These are phyloP conservation scores for Bombyx mandarina DNA, from an alignment of 1,140 invertebrate species.

Conservation along the genomic window DNA sequence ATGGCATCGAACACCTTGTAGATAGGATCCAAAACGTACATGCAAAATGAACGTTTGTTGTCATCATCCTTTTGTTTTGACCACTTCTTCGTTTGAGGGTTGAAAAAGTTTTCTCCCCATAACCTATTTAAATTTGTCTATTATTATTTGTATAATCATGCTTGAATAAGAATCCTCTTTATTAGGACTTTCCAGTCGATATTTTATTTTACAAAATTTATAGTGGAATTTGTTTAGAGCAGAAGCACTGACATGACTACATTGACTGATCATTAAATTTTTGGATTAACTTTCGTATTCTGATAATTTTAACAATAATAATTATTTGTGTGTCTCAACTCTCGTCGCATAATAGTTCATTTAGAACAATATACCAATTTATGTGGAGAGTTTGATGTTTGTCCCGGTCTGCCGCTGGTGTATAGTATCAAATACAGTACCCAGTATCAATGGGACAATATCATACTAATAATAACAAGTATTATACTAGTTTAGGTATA, in stretches of 20 bases:
- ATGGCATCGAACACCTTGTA: conserved; percentile 98
- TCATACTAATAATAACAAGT: not conserved
- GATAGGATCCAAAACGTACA: conserved; percentile 99
- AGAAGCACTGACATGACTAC: no score
- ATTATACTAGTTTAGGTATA: not conserved
- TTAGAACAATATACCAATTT: conserved; percentile 30
- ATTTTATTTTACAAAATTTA: no score
- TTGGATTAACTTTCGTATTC: no score
- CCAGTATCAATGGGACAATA: conserved; percentile 61
- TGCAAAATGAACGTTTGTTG: conserved; percentile 97
- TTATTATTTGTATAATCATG: not conserved
- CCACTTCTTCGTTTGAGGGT: conserved; percentile 98
- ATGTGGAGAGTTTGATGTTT: conserved; percentile 32
- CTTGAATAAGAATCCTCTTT: no score
- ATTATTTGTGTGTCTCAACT: conserved; percentile 35
- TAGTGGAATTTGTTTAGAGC: no score
- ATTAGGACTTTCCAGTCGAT: no score
- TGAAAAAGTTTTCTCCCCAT: conserved; percentile 99
- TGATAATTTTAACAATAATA: not conserved
- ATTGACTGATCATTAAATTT: no score
- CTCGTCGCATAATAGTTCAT: conserved; percentile 33
- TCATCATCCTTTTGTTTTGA: conserved; percentile 89
- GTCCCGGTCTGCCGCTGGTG: conserved; percentile 61
- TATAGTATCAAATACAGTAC: conserved; percentile 48
- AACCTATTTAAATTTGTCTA: conserved; percentile 58